Evolutionary conservation across 1,140 invertebrate genomes (phyloP).

Genomic region (Dinoponera quadriceps): DNA sequence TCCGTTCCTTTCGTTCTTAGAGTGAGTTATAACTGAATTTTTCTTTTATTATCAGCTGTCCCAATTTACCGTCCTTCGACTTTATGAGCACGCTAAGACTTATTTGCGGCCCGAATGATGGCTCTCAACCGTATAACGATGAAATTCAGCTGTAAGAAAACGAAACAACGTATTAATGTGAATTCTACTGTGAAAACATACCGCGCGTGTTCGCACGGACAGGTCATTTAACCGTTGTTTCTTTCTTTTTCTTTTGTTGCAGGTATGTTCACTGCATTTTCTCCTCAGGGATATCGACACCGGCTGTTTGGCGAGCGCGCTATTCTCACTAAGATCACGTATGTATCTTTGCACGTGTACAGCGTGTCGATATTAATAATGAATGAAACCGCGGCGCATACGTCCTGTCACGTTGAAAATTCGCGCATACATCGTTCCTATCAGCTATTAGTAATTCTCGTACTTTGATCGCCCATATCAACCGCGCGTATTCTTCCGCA

Average conservation of each 20-base stretch:
- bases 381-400: constrained; percentile 67
- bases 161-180: too few relatives aligned
- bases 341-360: constrained; percentile 70
- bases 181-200: neutral
- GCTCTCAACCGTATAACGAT: too few relatives aligned
- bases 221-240: constrained; percentile 57
- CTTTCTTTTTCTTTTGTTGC: constrained; percentile 68
- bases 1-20: too few relatives aligned
- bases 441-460: constrained; percentile 50
- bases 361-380: constrained; percentile 73
- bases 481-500: constrained; percentile 36
- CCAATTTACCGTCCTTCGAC: too few relatives aligned
- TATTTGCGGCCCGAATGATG: too few relatives aligned
- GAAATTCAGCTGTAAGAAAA: too few relatives aligned
- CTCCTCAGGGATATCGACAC: constrained; percentile 23
- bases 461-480: constrained; percentile 27
- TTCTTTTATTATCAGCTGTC: too few relatives aligned
- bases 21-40: too few relatives aligned
- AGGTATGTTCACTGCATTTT: constrained; percentile 70
- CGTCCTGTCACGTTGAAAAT: constrained; percentile 58
- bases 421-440: constrained; percentile 49
- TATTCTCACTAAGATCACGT: constrained; percentile 71
- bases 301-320: constrained; percentile 45
- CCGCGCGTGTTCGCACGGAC: neutral
- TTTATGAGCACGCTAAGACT: too few relatives aligned